Percentiles rank a stretch among this genome's conserved stretches.
phyloP scores from a whole-genome alignment of 2,888 invertebrate genomes.

The Eudemis profundana region DNA sequence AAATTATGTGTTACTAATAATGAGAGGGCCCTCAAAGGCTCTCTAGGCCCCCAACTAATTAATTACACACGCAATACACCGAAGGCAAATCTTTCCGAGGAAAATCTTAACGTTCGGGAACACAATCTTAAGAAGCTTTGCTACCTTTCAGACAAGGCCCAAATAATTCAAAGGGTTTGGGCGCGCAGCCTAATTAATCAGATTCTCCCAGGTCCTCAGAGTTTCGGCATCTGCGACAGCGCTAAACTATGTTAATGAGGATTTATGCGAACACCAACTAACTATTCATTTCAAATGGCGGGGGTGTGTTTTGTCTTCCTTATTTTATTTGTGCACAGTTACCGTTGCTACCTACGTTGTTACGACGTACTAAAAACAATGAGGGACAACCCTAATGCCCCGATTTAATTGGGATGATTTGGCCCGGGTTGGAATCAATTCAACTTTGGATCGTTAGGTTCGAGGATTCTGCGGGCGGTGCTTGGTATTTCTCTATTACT shows the following conservation, averaged over 20 bases:
- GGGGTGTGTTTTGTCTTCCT: conserved; percentile 36
- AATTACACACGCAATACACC: conserved; percentile 67
- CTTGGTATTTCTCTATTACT: neutral
- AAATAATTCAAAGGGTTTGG: conserved; percentile 73
- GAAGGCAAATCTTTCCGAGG: conserved; percentile 58
- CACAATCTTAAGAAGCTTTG: conserved; percentile 69
- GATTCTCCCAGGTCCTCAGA: conserved; percentile 58
- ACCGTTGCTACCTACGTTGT: conserved; percentile 17
- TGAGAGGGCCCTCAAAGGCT: conserved; percentile 22
- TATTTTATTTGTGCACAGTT: conserved; percentile 39
- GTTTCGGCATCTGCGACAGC: conserved; percentile 65
- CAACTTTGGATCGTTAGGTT: conserved; percentile 38
- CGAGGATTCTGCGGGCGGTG: neutral
- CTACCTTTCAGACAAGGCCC: conserved; percentile 58
- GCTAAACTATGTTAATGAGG: conserved; percentile 60
- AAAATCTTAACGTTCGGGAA: conserved; percentile 58
- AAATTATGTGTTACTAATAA: neutral
- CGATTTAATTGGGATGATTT: conserved; percentile 36
- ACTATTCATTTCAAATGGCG: conserved; percentile 40
- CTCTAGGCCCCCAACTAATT: conserved; percentile 49
- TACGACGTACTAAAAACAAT: conserved; percentile 25
- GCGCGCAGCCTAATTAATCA: conserved; percentile 72
- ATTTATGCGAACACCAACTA: conserved; percentile 50
- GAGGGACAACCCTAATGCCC: conserved; percentile 28
- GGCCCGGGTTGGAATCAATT: conserved; percentile 35